Evolutionary conservation across 2,797 vertebrate genomes (phyloP), one percentile per base, ranked within the genome.

Genomic region (Rhinogobio ventralis): DNA sequence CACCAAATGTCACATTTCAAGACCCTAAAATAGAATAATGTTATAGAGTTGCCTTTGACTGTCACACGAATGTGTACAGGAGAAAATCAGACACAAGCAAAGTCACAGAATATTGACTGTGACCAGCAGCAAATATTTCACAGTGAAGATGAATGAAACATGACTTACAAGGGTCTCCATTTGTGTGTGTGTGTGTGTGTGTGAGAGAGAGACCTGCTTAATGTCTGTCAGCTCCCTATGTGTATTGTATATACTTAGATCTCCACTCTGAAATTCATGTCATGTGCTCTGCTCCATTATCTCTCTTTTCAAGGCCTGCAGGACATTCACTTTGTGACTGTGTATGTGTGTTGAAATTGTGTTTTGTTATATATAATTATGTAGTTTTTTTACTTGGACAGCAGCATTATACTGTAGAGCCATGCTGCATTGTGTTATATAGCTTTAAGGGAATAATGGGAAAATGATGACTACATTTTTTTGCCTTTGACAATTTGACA

Each of bases 241-340:
- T 85, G 82, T 85, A 75, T 84, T 86, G 78, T 87, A 86, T 79
- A 67, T 23, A 60, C 69, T 78, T 55, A 83, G 73, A 89, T 84
- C 81, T 71, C 62, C 42, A 17, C 42, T 86, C 45, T 76, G 53
- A 86, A 82, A 82, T 79, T 78, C 33, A 69, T 49, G 82, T 87
- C 78, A 82, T 89, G 82, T 84, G 73, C 57, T 85, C 53, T 20
- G 49, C 62, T 89, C 39, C 51, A 76, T 75, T 73, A 23, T 75
- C 62, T 73, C 46, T 81, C 51, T 55, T 74, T 75, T 87, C 39
- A 67, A 82, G 62, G 64, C 60, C 80, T 76, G 10, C n/a, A 28
- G 86, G 69, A 25, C 77, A 62, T 82, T 86, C 75, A 53, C 49
- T 23, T 46, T 77, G 71, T 84, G 25, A 55, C 60, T 75, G n/a